Evolutionary conservation across 2,888 invertebrate genomes (phyloP).

Genomic region (Cecidostiba fungosa): DNA sequence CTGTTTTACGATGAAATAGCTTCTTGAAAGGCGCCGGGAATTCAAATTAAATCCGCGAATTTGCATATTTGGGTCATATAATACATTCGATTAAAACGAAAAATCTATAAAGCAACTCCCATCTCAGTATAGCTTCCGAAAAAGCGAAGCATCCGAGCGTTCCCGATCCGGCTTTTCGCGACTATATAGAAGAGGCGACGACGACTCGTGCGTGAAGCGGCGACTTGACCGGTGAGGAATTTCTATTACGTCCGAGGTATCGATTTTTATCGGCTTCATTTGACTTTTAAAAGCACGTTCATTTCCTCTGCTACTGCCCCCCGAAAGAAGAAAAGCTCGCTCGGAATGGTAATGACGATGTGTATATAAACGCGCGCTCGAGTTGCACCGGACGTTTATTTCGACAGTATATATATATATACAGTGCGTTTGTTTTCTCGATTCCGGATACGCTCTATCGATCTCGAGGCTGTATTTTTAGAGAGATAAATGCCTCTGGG

Average conservation of each 20-base stretch:
- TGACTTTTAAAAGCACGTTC: constrained; percentile 57
- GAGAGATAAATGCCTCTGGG: not conserved
- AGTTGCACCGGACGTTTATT: not conserved
- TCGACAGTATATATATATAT: not conserved
- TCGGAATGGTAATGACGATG: not conserved
- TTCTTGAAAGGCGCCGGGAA: too few relatives aligned
- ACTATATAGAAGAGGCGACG: not conserved
- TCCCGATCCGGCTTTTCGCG: not conserved
- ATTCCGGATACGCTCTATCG: not conserved
- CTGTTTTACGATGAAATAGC: too few relatives aligned
- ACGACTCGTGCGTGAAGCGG: constrained; percentile 36
- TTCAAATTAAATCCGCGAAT: too few relatives aligned
- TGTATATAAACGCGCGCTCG: constrained; percentile 4
- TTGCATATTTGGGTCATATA: too few relatives aligned
- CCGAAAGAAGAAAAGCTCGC: constrained; percentile 20
- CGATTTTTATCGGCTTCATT: constrained; percentile 57
- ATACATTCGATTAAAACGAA: too few relatives aligned
- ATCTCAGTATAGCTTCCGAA: too few relatives aligned
- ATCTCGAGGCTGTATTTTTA: not conserved
- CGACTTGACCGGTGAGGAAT: constrained; percentile 40
- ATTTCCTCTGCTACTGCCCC: not conserved
- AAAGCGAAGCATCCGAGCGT: too few relatives aligned
- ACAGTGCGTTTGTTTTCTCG: not conserved
- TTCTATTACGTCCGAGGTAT: constrained; percentile 40
- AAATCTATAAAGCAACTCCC: too few relatives aligned